Percentiles rank a stretch among this genome's conserved stretches.
phyloP scores from a whole-genome alignment of 53 echinoderm and acorn worm genomes.

The Arbacia lixula region DNA sequence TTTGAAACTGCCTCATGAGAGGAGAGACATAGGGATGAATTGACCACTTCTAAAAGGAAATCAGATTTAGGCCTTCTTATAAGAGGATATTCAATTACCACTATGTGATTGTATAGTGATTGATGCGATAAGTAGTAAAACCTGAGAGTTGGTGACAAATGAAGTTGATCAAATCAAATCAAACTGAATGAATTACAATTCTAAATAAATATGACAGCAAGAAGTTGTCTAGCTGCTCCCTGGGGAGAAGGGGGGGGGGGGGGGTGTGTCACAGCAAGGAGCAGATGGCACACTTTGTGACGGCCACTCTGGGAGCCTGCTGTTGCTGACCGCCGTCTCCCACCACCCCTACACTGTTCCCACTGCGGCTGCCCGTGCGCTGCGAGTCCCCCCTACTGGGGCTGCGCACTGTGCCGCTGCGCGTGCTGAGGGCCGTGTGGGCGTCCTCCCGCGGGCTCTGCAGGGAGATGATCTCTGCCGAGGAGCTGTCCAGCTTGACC shows the following conservation, averaged over 20 bases:
- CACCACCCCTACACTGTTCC: constrained; percentile 12
- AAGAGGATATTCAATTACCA: too few relatives aligned
- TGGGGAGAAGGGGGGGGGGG: background rate
- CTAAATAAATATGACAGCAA: too few relatives aligned
- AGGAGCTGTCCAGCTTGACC: constrained; percentile 34
- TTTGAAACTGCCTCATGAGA: too few relatives aligned
- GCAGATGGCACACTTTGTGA: constrained; percentile 82
- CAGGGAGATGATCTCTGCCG: constrained; percentile 1
- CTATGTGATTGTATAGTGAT: too few relatives aligned
- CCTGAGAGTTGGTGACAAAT: too few relatives aligned
- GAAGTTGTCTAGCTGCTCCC: too few relatives aligned
- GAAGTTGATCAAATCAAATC: too few relatives aligned
- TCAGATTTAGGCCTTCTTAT: too few relatives aligned
- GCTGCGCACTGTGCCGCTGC: constrained; percentile 4
- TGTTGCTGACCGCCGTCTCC: constrained; percentile 13
- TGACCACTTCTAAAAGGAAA: too few relatives aligned
- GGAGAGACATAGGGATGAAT: too few relatives aligned
- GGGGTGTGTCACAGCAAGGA: constrained; percentile 71
- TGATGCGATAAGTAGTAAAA: too few relatives aligned
- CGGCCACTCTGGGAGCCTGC: constrained; percentile 65
- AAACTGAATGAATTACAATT: too few relatives aligned
- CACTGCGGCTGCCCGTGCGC: constrained; percentile 17
- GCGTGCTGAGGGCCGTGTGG: constrained; percentile 18
- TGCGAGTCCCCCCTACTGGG: constrained; percentile 17
- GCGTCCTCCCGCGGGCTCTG: constrained; percentile 3